These are phyloP conservation scores for Corythornis madagascariensis DNA, from an alignment of 2,113 vertebrate species.

Conservation along the genomic window DNA sequence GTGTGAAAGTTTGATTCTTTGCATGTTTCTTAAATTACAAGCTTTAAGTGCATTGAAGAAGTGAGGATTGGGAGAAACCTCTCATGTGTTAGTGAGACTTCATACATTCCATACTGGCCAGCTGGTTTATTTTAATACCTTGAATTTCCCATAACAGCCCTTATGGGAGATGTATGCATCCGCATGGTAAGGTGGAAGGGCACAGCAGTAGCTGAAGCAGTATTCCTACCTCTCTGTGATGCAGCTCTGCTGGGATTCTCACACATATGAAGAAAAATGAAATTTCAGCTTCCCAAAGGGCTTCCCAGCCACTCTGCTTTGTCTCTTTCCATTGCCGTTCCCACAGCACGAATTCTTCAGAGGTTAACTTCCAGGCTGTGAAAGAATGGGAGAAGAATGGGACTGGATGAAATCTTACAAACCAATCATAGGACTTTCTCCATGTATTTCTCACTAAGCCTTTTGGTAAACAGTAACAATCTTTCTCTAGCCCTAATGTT, in stretches of 20 bases:
- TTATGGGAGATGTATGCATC: background rate
- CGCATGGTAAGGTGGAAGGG: background rate
- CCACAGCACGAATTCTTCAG: background rate
- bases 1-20: background rate
- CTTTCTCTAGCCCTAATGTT: background rate
- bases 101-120: background rate
- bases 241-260: background rate
- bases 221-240: background rate
- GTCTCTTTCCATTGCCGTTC: background rate
- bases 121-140: background rate
- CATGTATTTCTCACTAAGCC: background rate
- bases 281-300: background rate
- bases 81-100: background rate
- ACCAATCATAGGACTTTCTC: background rate
- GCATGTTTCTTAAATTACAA: background rate
- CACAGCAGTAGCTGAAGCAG: background rate
- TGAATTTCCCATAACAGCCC: background rate
- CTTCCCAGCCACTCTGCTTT: background rate
- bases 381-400: background rate
- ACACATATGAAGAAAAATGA: background rate
- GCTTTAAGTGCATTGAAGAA: background rate
- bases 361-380: background rate
- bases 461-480: background rate
- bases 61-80: background rate
- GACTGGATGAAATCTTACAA: background rate